Evolutionary conservation across 2,113 vertebrate genomes (phyloP).

Genomic region (Chaetodon auriga): DNA sequence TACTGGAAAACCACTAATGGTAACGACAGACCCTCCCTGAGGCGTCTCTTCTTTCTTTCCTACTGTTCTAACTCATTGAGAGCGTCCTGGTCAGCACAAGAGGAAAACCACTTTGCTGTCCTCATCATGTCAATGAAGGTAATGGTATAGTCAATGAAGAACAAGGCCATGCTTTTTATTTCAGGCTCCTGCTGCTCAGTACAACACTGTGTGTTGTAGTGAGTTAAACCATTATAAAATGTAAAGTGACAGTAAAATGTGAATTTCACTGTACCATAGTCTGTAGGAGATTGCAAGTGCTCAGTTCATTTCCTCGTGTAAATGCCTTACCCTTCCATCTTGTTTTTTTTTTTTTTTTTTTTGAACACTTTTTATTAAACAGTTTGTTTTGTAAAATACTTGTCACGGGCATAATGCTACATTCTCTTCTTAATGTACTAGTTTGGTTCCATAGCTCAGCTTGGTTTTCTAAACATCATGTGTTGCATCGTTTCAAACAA

Average conservation of each 20-base stretch:
- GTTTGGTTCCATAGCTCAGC: too few relatives aligned
- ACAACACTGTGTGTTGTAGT: too few relatives aligned
- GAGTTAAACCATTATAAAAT: not conserved
- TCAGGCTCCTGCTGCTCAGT: conserved; percentile 8
- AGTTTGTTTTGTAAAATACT: not conserved
- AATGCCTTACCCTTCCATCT: not conserved
- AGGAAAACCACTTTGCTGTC: conserved; percentile 21
- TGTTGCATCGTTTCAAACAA: not conserved
- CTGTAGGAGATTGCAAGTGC: not conserved
- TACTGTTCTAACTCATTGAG: not conserved
- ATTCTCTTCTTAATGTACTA: not conserved
- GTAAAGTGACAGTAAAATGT: not conserved
- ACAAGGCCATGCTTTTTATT: not conserved
- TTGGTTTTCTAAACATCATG: not conserved
- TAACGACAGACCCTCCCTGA: not conserved
- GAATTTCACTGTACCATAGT: not conserved
- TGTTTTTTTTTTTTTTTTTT: not conserved
- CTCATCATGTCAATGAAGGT: conserved; percentile 27
- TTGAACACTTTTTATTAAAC: not conserved
- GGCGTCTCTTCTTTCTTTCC: not conserved
- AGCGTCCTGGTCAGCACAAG: not conserved
- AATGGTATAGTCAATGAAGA: conserved; percentile 32
- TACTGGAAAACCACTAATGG: too few relatives aligned
- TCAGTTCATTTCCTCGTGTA: not conserved
- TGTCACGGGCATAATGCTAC: not conserved